Conservation (phyloP, 1,140 invertebrate genomes). For the Ylistrum balloti region DNA sequence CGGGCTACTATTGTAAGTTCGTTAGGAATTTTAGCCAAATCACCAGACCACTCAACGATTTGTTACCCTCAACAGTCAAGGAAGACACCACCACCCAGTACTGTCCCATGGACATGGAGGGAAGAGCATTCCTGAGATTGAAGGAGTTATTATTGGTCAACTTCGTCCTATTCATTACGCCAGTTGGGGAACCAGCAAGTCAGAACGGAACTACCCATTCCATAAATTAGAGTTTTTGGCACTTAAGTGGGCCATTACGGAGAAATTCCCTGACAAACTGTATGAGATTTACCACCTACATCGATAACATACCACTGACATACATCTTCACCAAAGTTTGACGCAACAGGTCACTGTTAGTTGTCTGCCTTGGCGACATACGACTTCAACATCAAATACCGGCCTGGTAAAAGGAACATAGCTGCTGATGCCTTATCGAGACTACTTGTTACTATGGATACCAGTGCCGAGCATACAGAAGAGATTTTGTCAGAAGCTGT, state of each 20-base stretch:
- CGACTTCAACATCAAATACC: too few species aligned
- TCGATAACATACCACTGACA: too few species aligned
- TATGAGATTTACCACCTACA: conserved; percentile 34
- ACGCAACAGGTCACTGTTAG: too few species aligned
- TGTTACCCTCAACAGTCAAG: background rate
- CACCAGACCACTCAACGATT: conserved; percentile 44
- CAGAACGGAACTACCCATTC: conserved; percentile 54
- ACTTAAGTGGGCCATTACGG: conserved; percentile 52
- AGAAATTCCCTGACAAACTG: conserved; percentile 57
- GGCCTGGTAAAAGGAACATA: too few species aligned
- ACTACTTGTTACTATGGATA: too few species aligned
- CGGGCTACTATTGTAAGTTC: conserved; percentile 59
- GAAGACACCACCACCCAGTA: background rate
- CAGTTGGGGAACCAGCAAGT: conserved; percentile 48
- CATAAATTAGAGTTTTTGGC: conserved; percentile 59
- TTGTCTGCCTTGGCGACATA: too few species aligned
- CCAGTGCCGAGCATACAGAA: too few species aligned
- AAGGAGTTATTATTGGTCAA: conserved; percentile 53
- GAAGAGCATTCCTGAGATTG: conserved; percentile 55
- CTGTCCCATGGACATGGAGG: conserved; percentile 20
- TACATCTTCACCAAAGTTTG: too few species aligned
- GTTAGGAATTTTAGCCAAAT: conserved; percentile 47
- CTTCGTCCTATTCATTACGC: conserved; percentile 47
- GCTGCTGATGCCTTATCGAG: too few species aligned
- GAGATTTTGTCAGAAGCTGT: too few species aligned